These are phyloP conservation scores for Podiceps cristatus DNA, from an alignment of 2,113 vertebrate genomes.

Conservation along the genomic window DNA sequence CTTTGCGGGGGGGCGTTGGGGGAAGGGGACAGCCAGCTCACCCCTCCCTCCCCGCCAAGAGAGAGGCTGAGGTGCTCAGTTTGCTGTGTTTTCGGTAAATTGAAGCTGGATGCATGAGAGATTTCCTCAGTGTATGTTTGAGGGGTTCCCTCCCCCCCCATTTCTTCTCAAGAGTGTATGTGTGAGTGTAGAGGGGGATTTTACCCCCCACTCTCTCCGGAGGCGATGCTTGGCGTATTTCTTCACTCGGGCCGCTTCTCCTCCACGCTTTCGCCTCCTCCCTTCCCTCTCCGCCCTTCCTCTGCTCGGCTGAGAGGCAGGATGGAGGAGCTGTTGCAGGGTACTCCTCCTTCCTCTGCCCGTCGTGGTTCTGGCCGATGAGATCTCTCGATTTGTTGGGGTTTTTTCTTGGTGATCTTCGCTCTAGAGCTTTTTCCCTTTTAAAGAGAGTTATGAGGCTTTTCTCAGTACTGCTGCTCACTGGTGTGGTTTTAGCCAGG, in stretches of 20 bases:
- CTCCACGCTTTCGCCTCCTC: background rate
- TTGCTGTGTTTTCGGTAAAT: background rate
- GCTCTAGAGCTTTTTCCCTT: background rate
- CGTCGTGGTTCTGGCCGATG: background rate
- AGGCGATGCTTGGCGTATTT: background rate
- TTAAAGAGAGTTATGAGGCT: background rate
- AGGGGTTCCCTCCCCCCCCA: background rate
- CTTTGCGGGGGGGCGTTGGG: background rate
- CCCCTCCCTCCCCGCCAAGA: no score
- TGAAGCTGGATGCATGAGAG: background rate
- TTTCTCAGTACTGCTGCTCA: background rate
- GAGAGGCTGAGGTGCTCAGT: background rate
- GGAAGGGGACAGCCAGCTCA: no score
- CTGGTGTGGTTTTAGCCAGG: background rate
- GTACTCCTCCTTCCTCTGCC: background rate
- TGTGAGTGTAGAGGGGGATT: background rate
- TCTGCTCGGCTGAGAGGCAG: background rate
- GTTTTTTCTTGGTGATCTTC: background rate
- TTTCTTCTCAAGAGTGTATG: background rate
- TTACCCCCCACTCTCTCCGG: background rate
- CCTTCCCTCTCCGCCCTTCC: conserved; percentile 26
- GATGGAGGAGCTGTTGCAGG: background rate
- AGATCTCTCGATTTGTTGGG: background rate
- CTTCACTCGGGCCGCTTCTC: background rate
- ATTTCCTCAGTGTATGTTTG: background rate